phyloP scores from a whole-genome alignment of 2,113 vertebrate genomes.

The Callithrix jacchus region DNA sequence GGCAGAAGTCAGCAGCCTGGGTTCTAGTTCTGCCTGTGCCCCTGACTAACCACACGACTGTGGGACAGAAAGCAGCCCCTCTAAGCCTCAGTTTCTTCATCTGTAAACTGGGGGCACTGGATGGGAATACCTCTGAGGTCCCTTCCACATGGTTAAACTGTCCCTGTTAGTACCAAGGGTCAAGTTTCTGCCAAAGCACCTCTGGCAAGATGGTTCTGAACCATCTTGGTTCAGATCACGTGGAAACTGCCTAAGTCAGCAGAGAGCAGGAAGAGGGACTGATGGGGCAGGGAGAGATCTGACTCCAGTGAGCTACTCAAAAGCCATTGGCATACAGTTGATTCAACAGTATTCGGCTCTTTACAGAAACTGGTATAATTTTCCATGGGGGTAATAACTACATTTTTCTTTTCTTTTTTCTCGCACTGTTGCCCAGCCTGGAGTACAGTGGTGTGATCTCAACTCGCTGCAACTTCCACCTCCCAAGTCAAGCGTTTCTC shows the following conservation, averaged over 20 bases:
- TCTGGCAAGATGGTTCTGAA: not conserved
- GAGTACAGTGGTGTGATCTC: too few relatives aligned
- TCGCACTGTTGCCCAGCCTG: too few relatives aligned
- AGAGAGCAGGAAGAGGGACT: not conserved
- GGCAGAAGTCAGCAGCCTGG: not conserved
- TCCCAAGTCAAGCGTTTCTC: too few relatives aligned
- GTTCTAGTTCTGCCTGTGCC: not conserved
- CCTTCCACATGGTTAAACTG: not conserved
- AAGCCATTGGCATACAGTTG: not conserved
- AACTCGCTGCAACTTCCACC: too few relatives aligned
- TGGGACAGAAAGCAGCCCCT: not conserved
- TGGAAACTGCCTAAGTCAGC: not conserved
- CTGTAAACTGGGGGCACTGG: not conserved
- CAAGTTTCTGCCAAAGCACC: not conserved
- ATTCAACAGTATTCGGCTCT: not conserved
- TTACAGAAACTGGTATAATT: not conserved
- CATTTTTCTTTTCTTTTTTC: not conserved
- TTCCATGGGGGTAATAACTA: not conserved
- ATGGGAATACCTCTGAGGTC: not conserved
- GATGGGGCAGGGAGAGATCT: not conserved
- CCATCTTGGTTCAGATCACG: not conserved
- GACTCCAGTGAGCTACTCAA: not conserved
- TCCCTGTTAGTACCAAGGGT: not conserved
- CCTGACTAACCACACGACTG: too few relatives aligned
- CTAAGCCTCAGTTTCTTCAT: not conserved